A percentile compares a stretch with the other conserved stretches of the same genome.
These are phyloP conservation scores for Diplazon laetatorius DNA, from an alignment of 2,888 invertebrate species.

Conservation along the genomic window DNA sequence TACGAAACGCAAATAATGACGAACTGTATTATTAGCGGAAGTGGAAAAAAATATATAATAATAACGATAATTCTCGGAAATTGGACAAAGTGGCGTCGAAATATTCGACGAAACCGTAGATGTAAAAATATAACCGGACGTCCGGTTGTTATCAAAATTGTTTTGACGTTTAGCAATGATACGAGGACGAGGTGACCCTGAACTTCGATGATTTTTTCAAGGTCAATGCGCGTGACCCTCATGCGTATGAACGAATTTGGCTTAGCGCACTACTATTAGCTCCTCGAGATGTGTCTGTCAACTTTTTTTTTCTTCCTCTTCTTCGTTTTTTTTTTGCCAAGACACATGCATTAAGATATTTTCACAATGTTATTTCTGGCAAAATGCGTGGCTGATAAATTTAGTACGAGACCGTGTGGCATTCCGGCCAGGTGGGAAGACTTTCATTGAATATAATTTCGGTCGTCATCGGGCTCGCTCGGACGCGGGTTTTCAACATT, in stretches of 20 bases:
- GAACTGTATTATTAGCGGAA: too few species aligned
- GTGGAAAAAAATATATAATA: too few species aligned
- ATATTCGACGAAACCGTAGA: neutral
- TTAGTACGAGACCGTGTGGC: constrained; percentile 25
- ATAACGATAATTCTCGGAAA: too few species aligned
- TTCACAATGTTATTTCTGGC: constrained; percentile 44
- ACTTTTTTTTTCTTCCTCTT: too few species aligned
- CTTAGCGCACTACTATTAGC: constrained; percentile 1
- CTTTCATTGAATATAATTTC: constrained; percentile 25
- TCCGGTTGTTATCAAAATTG: constrained; percentile 4
- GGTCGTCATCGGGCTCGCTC: neutral
- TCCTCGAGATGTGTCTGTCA: constrained; percentile 17
- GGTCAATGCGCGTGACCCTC: constrained; percentile 8
- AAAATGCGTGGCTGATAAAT: constrained; percentile 40
- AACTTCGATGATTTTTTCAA: constrained; percentile 21
- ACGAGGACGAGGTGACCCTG: constrained; percentile 9
- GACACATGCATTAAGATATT: constrained; percentile 37
- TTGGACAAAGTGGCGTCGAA: too few species aligned
- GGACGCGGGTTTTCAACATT: constrained; percentile 9
- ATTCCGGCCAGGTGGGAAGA: constrained; percentile 24
- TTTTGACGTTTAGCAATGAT: constrained; percentile 8
- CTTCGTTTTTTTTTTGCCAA: constrained; percentile 32
- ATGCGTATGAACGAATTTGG: neutral
- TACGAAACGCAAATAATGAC: too few species aligned
- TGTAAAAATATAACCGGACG: neutral